Conservation (phyloP, 2,797 vertebrate genomes). For the Lates japonicus region DNA sequence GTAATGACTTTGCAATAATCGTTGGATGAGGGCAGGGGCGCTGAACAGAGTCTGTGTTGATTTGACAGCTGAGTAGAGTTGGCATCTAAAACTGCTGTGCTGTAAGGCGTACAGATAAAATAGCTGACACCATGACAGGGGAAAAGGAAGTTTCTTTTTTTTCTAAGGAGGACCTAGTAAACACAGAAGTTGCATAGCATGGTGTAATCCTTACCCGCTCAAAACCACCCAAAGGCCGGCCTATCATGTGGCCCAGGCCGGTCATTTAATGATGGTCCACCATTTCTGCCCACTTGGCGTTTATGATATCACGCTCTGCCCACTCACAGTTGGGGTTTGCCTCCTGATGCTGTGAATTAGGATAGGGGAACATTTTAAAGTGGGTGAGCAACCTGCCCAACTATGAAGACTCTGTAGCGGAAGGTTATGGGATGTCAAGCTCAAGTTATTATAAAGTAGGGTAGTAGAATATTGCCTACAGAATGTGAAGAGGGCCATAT, state of each 20-base stretch:
- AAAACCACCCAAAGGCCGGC: too few relatives aligned
- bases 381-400: slow-evolving; percentile 52
- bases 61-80: slow-evolving; percentile 61
- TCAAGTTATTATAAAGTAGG: slow-evolving; percentile 31
- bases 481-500: slow-evolving; percentile 1
- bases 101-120: slow-evolving; percentile 58
- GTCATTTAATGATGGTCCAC: too few relatives aligned
- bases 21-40: slow-evolving; percentile 44
- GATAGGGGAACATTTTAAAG: slow-evolving; percentile 57
- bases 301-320: slow-evolving; percentile 71
- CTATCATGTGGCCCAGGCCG: too few relatives aligned
- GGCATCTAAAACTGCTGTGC: slow-evolving; percentile 61
- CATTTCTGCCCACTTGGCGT: slow-evolving; percentile 57
- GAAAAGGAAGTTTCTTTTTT: slow-evolving; percentile 4
- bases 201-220: slow-evolving; percentile 44
- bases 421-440: slow-evolving; percentile 48
- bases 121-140: slow-evolving; percentile 63
- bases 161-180: slow-evolving; percentile 13
- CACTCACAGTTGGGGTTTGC: slow-evolving; percentile 57
- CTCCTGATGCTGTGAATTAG: slow-evolving; percentile 76
- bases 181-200: slow-evolving; percentile 44
- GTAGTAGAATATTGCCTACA: slow-evolving; percentile 35
- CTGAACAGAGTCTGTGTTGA: slow-evolving; percentile 54
- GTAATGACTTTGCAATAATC: slow-evolving; percentile 66
- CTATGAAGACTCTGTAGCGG: slow-evolving; percentile 39